Evolutionary conservation across 2,888 invertebrate species (phyloP), one percentile per base, ranked within the genome.

Genomic region (Gymnocheta viridis): DNA sequence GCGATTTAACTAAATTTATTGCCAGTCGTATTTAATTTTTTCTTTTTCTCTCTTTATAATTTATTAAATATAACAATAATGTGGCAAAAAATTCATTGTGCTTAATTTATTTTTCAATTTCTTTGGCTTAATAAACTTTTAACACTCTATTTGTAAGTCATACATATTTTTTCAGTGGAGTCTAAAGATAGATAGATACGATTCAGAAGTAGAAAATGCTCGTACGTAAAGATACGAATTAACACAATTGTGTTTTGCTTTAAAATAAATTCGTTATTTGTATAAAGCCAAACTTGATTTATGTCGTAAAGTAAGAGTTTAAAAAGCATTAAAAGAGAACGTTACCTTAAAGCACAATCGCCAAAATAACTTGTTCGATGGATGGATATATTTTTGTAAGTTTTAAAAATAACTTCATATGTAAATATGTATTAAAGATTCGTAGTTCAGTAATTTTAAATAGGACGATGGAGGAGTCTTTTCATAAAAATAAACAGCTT

Each of bases 41-140:
- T n/a, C n/a, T n/a, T n/a, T 64, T 38, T 51, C 19, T 60, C 24
- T 35, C 24, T 44, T 54, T 58, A 19, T 60, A 19, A 60, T 64
- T 62, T 73, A 47, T 62, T 51, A 62, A 62, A 62, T 14, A 62
- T 38, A 58, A 72, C 32, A 32, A 44, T 32, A 73, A 73, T 51
- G 24, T 49, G 17, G 47, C 44, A 49, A 49, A 62, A 38, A 14
- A 12, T 70, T 17, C 32, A 44, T 29, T 72, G 5, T 44, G 41
- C 32, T 9, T 32, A 9, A 14, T 19, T 67, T 24, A 12, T 2
- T 64, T 49, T 70, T 70, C 17, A 32, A 64, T 64, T 74, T n/a
- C 44, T 41, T 51, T 14, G 17, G 14, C 17, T 47, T 19, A 17
- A 10, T 22, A 72, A 19, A 7, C 29, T 17, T 17, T 22, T 27